These are phyloP conservation scores for Drosophila kambysellisi DNA, from an alignment of 2,888 invertebrate genomes.

Conservation along the genomic window DNA sequence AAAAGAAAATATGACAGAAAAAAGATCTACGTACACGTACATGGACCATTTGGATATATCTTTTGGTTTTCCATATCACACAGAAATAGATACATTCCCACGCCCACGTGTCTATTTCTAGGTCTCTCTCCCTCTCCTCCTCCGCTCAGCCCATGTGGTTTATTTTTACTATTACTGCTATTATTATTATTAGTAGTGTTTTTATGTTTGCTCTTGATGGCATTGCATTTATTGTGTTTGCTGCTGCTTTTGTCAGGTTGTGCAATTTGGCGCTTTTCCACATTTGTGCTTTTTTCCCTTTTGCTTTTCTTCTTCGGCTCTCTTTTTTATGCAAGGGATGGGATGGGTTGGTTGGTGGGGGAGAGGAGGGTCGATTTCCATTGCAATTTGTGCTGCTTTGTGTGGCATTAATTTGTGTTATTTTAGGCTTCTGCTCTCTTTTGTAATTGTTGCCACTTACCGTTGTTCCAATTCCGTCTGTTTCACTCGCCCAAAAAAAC, in stretches of 20 bases:
- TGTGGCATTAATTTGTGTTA: constrained; percentile 53
- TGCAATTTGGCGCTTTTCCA: constrained; percentile 74
- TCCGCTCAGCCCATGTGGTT: constrained; percentile 29
- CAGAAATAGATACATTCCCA: constrained; percentile 73
- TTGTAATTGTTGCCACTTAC: constrained; percentile 65
- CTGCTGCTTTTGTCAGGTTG: constrained; percentile 48
- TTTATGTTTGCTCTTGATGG: constrained; percentile 44
- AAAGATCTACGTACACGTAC: constrained; percentile 10
- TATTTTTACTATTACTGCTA: constrained; percentile 32
- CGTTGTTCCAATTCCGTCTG: constrained; percentile 59
- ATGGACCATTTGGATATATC: constrained; percentile 24
- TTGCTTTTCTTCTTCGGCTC: constrained; percentile 29
- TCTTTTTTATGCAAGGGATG: constrained; percentile 7
- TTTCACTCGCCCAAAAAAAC: constrained; percentile 18
- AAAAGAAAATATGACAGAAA: constrained; percentile 29
- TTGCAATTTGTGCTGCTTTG: constrained; percentile 54
- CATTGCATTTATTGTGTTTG: constrained; percentile 61
- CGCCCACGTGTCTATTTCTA: constrained; percentile 78
- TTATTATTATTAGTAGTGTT: constrained; percentile 27
- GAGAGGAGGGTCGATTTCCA: constrained; percentile 36
- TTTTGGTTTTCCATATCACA: constrained; percentile 24
- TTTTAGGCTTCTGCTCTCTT: constrained; percentile 39
- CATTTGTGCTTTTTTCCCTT: constrained; percentile 40
- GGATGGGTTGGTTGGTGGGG: not conserved
- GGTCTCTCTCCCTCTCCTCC: constrained; percentile 40